phyloP scores from a whole-genome alignment of 1,140 invertebrate species.

The Batillaria attramentaria region DNA sequence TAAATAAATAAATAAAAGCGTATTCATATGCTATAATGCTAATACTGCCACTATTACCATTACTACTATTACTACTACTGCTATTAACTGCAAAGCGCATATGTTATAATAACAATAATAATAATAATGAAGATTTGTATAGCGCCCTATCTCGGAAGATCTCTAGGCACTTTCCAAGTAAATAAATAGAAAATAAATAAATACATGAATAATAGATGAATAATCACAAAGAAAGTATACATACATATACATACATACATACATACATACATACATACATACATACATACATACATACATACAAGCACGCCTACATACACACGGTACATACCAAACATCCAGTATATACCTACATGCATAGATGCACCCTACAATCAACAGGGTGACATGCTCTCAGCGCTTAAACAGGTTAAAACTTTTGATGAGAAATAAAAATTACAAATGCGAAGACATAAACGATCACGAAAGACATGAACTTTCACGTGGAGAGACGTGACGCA shows the following conservation, averaged over 20 bases:
- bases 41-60: too few species aligned
- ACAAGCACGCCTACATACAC: not conserved
- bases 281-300: constrained; percentile 18
- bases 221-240: not conserved
- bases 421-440: too few species aligned
- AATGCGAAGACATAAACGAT: too few species aligned
- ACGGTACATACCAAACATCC: too few species aligned
- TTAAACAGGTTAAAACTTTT: too few species aligned
- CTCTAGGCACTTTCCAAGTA: not conserved
- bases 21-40: too few species aligned
- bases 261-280: constrained; percentile 11
- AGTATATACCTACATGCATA: constrained; percentile 11
- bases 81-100: not conserved
- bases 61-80: too few species aligned
- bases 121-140: not conserved
- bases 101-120: not conserved
- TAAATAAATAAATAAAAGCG: too few species aligned
- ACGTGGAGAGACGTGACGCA: too few species aligned
- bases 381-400: too few species aligned
- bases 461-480: too few species aligned
- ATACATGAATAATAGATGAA: not conserved
- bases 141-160: not conserved
- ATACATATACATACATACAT: constrained; percentile 20
- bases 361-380: too few species aligned
- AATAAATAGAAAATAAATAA: not conserved